Conservation (phyloP, 2,797 vertebrate genomes). For the Fistularia tabacaria region DNA sequence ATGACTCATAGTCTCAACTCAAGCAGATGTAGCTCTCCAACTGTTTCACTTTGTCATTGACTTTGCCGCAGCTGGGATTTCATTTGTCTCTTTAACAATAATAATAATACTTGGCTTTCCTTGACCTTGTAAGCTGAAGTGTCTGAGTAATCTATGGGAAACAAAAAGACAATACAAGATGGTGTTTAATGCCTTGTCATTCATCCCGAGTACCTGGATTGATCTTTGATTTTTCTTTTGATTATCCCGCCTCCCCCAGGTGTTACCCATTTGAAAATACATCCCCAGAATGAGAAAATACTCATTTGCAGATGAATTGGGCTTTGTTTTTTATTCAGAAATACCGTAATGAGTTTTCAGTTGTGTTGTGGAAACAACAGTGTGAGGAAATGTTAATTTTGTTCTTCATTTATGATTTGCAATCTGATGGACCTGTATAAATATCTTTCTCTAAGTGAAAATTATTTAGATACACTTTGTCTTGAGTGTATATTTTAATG, state of each 20-base stretch:
- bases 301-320: slow-evolving; percentile 13
- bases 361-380: not conserved
- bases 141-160: too few relatives aligned
- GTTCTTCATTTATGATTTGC: slow-evolving; percentile 36
- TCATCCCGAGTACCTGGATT: not conserved
- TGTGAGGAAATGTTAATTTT: slow-evolving; percentile 26
- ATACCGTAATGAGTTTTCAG: too few relatives aligned
- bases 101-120: not conserved
- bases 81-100: not conserved
- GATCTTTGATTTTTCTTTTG: not conserved
- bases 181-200: not conserved
- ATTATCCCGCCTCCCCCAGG: slow-evolving; percentile 2
- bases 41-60: too few relatives aligned
- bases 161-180: not conserved
- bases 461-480: slow-evolving; percentile 67
- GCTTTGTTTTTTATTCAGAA: too few relatives aligned
- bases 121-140: not conserved
- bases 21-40: not conserved
- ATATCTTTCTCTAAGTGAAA: slow-evolving; percentile 67
- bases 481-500: slow-evolving; percentile 77
- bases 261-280: not conserved
- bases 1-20: slow-evolving; percentile 4
- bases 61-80: not conserved
- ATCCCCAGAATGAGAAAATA: slow-evolving; percentile 3
- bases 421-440: slow-evolving; percentile 62